Evolutionary conservation across 2,113 vertebrate species (phyloP).

Genomic region (Nothocercus nigrocapillus): DNA sequence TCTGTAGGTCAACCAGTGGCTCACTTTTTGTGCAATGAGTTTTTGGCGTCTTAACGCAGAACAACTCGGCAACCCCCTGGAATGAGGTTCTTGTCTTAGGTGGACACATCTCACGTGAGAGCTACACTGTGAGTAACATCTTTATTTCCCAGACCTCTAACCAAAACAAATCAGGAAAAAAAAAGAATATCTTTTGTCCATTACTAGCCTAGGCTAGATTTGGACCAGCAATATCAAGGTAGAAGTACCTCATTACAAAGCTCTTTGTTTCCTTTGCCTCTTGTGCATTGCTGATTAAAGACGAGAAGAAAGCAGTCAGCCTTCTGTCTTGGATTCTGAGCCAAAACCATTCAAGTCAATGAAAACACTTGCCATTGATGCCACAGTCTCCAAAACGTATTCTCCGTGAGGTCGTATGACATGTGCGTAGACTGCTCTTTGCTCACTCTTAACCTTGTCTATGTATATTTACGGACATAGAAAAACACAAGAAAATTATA

Average conservation of each 20-base stretch:
- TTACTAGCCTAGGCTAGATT: not conserved
- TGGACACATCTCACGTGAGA: not conserved
- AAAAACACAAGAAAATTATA: not conserved
- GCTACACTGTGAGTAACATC: not conserved
- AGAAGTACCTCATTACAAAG: not conserved
- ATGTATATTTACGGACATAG: not conserved
- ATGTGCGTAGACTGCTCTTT: not conserved
- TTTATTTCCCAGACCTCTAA: not conserved
- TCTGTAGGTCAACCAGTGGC: not conserved
- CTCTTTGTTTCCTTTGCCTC: constrained; percentile 12
- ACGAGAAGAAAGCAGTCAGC: constrained; percentile 16
- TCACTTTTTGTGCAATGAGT: not conserved
- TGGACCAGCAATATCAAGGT: not conserved
- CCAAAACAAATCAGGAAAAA: not conserved
- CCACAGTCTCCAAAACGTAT: not conserved
- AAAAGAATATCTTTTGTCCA: not conserved
- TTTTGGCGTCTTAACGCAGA: not conserved
- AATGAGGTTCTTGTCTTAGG: not conserved
- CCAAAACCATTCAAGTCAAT: not conserved
- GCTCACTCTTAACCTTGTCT: not conserved
- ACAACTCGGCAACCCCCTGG: not conserved
- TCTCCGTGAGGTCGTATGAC: not conserved
- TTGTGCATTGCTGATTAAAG: constrained; percentile 6
- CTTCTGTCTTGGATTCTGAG: not conserved
- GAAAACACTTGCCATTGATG: constrained; percentile 11